These are phyloP conservation scores for Rosalia funebris DNA, from an alignment of 2,888 invertebrate genomes.

Conservation along the genomic window DNA sequence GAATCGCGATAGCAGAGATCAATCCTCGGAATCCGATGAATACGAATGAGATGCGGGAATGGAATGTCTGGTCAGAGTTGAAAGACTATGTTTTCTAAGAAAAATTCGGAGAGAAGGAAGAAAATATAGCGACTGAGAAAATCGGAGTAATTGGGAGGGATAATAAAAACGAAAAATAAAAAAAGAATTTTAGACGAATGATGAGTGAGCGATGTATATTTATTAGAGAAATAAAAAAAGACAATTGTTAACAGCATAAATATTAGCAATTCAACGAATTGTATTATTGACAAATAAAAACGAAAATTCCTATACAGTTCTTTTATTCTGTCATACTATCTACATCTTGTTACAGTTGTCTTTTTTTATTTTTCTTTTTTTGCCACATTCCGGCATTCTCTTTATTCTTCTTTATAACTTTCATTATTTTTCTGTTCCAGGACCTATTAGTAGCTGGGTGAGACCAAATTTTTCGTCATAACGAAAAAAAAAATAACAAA, in stretches of 20 bases:
- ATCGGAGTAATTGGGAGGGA: no score
- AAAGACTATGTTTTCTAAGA: no score
- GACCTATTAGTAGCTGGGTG: constrained; percentile 19
- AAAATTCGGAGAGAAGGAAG: no score
- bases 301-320: no score
- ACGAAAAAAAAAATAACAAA: constrained; percentile 37
- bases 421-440: constrained; percentile 42
- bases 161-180: no score
- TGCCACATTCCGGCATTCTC: constrained; percentile 16
- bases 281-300: not conserved
- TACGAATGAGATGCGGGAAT: constrained; percentile 16
- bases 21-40: constrained; percentile 18
- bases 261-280: not conserved
- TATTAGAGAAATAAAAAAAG: constrained; percentile 2
- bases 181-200: no score
- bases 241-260: not conserved
- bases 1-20: not conserved
- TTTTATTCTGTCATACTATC: no score
- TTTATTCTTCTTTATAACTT: constrained; percentile 16
- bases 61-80: no score
- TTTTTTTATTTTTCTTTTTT: constrained; percentile 41
- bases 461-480: constrained; percentile 7
- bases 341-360: no score
- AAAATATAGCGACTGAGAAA: no score
- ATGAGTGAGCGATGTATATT: no score